Evolutionary conservation across 2,888 invertebrate species (phyloP).

Genomic region (Drosophila falleni): DNA sequence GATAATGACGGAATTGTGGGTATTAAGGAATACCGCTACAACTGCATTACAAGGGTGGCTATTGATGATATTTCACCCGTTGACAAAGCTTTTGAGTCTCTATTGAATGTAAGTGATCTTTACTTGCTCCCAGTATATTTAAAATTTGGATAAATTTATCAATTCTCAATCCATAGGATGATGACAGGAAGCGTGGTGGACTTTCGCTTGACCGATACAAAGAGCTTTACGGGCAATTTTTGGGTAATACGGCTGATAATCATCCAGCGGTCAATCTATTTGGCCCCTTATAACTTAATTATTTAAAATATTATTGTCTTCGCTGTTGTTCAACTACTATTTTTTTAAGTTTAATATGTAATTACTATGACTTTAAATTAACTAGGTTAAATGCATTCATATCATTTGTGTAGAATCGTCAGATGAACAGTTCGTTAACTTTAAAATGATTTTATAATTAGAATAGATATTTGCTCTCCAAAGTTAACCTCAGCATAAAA

Average conservation of each 20-base stretch:
- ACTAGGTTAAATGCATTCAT: constrained; percentile 72
- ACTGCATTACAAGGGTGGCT: constrained; percentile 92
- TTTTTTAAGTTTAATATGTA: constrained; percentile 79
- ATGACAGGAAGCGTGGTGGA: constrained; percentile 92
- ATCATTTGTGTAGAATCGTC: constrained; percentile 79
- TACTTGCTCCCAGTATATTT: neutral
- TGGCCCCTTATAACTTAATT: constrained; percentile 88
- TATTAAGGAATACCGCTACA: constrained; percentile 93
- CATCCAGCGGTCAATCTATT: constrained; percentile 91
- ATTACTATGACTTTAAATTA: constrained; percentile 79
- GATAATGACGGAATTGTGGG: constrained; percentile 93
- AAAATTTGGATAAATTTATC: neutral
- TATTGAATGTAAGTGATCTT: constrained; percentile 89
- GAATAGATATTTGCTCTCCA: constrained; percentile 74
- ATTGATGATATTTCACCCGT: constrained; percentile 91
- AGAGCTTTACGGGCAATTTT: constrained; percentile 93
- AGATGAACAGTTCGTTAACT: constrained; percentile 71
- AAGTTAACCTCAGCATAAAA: constrained; percentile 57
- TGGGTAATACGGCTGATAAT: constrained; percentile 91
- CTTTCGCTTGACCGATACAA: constrained; percentile 92
- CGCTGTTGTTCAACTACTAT: constrained; percentile 84
- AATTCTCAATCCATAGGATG: constrained; percentile 87
- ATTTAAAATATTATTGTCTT: constrained; percentile 76
- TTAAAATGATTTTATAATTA: constrained; percentile 68
- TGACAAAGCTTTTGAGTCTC: constrained; percentile 91